A percentile compares a stretch with the other conserved stretches of the same genome.
phyloP scores from a whole-genome alignment of 2,888 invertebrate species.

The Drosophila percnosoma region DNA sequence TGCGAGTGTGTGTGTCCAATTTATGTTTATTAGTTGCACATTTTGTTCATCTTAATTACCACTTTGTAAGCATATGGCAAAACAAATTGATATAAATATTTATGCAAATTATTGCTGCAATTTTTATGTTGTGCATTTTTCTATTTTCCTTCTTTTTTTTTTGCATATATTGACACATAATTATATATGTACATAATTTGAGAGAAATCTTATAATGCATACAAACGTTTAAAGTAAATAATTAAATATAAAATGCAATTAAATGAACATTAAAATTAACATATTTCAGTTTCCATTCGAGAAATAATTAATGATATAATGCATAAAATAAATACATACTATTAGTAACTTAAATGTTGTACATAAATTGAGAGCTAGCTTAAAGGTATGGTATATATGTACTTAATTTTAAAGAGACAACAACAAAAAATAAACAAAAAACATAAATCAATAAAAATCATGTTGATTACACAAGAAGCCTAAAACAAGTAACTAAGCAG shows the following conservation, averaged over 20 bases:
- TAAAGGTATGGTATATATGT: conserved; percentile 48
- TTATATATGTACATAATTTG: conserved; percentile 51
- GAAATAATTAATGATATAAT: conserved; percentile 13
- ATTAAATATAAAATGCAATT: conserved; percentile 20
- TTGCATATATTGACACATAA: conserved; percentile 11
- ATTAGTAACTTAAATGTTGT: conserved; percentile 76
- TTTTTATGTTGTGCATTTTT: conserved; percentile 1
- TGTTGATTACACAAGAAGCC: conserved; percentile 56
- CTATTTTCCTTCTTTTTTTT: not conserved
- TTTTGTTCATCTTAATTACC: conserved; percentile 12
- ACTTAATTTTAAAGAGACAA: conserved; percentile 54
- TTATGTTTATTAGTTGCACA: conserved; percentile 45
- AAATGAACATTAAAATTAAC: conserved; percentile 3
- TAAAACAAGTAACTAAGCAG: conserved; percentile 57
- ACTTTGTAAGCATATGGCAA: conserved; percentile 13
- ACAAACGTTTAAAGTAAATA: conserved; percentile 8
- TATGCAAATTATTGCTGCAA: conserved; percentile 18
- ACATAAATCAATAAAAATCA: conserved; percentile 10
- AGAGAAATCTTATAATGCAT: conserved; percentile 12
- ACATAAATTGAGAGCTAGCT: conserved; percentile 70
- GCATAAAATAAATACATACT: conserved; percentile 44
- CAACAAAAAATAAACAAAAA: not conserved
- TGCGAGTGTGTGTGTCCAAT: conserved; percentile 26
- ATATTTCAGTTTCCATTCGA: conserved; percentile 11
- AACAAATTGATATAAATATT: conserved; percentile 18